phyloP scores from a whole-genome alignment of 2,888 invertebrate genomes.

The Sesia apiformis region DNA sequence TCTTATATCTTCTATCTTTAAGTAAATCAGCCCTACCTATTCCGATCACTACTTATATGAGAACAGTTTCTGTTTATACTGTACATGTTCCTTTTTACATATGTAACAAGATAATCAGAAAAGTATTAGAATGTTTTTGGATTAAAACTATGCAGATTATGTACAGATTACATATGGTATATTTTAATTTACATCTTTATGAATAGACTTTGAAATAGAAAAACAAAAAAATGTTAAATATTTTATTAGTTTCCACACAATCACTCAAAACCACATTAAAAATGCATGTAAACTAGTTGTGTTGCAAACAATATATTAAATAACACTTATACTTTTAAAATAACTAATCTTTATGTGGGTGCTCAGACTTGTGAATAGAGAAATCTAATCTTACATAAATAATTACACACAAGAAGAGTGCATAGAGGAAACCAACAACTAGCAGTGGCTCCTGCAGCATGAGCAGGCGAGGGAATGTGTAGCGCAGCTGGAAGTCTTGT shows the following conservation, averaged over 20 bases:
- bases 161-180: no score
- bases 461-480: conserved; percentile 87
- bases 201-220: no score
- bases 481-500: conserved; percentile 92
- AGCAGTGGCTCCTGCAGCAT: conserved; percentile 96
- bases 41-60: no score
- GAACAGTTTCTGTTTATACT: no score
- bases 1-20: no score
- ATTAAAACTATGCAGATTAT: no score
- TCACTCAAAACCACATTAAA: conserved; percentile 18
- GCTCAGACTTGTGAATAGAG: conserved; percentile 86
- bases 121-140: no score
- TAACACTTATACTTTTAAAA: not conserved
- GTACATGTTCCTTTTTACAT: no score
- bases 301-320: conserved; percentile 16
- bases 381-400: conserved; percentile 97
- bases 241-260: conserved; percentile 20
- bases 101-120: no score
- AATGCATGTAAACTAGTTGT: conserved; percentile 38
- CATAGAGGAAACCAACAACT: conserved; percentile 89
- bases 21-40: no score
- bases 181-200: no score
- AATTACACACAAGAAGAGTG: conserved; percentile 93
- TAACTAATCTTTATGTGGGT: conserved; percentile 66
- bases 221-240: conserved; percentile 14